Percentiles rank a stretch among this genome's conserved stretches.
phyloP scores from a whole-genome alignment of 2,797 vertebrate species.

The Thalassophryne amazonica region DNA sequence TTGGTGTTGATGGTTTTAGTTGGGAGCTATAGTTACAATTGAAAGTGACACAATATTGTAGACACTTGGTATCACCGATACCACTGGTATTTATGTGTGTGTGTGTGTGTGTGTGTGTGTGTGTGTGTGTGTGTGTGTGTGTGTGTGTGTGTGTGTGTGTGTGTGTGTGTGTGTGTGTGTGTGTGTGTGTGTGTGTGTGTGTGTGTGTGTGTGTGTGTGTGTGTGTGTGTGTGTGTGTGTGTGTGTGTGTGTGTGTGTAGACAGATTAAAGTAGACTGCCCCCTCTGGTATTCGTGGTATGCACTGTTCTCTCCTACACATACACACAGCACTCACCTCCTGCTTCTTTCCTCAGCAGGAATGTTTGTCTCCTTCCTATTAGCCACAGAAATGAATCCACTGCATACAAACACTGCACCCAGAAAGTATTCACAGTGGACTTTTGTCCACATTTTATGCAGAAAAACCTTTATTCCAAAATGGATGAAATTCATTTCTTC shows the following conservation, averaged over 20 bases:
- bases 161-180: background rate
- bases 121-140: background rate
- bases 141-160: background rate
- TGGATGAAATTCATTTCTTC: no score
- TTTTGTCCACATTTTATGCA: no score
- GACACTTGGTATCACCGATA: no score
- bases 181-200: background rate
- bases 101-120: background rate
- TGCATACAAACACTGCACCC: background rate
- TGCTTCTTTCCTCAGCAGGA: constrained; percentile 3
- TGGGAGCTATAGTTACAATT: no score
- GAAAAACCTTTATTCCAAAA: no score
- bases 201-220: constrained; percentile 9
- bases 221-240: constrained; percentile 30
- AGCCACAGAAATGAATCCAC: background rate
- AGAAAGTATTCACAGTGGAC: no score
- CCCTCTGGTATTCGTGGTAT: constrained; percentile 70
- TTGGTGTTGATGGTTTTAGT: no score
- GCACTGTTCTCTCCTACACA: constrained; percentile 25
- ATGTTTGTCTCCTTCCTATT: background rate
- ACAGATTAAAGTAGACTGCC: constrained; percentile 66
- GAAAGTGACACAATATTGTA: no score
- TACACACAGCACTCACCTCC: constrained; percentile 2
- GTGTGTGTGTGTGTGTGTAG: constrained; percentile 47
- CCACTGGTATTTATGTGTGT: background rate